These are phyloP conservation scores for Variabilichromis moorii DNA, from an alignment of 2,113 vertebrate genomes.

Conservation along the genomic window DNA sequence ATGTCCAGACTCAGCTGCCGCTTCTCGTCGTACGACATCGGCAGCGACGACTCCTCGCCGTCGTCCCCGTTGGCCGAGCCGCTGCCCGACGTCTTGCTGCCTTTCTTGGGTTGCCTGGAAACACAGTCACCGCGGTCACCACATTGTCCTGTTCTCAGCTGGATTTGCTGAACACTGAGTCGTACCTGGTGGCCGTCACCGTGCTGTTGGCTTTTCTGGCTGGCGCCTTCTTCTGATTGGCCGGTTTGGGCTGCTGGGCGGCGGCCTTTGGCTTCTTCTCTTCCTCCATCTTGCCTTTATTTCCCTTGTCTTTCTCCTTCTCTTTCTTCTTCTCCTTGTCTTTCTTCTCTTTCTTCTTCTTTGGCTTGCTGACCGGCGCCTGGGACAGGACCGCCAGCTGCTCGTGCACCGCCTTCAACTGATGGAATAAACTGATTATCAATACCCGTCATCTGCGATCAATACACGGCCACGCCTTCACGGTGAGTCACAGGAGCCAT, in stretches of 20 bases:
- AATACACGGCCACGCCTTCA: background rate
- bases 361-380: slow-evolving; percentile 96
- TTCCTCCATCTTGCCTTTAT: slow-evolving; percentile 83
- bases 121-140: background rate
- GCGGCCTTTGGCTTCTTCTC: slow-evolving; percentile 83
- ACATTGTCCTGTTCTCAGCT: background rate
- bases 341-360: slow-evolving; percentile 97
- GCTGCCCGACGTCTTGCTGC: slow-evolving; percentile 64
- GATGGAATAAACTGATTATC: slow-evolving; percentile 48
- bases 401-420: slow-evolving; percentile 97
- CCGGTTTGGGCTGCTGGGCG: slow-evolving; percentile 74
- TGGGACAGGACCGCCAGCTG: slow-evolving; percentile 96
- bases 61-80: slow-evolving; percentile 79
- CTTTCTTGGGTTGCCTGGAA: slow-evolving; percentile 87
- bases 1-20: slow-evolving; percentile 96
- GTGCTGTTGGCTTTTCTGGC: slow-evolving; percentile 89
- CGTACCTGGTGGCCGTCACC: slow-evolving; percentile 65
- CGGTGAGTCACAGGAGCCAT: background rate
- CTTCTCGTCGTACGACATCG: slow-evolving; percentile 97
- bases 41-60: slow-evolving; percentile 87
- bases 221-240: slow-evolving; percentile 83
- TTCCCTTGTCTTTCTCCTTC: slow-evolving; percentile 79
- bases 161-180: background rate
- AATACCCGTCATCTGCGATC: background rate
- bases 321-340: slow-evolving; percentile 86